A percentile compares a stretch with the other conserved stretches of the same genome.
phyloP scores from a whole-genome alignment of 2,888 invertebrate species.

The Congeria kusceri region DNA sequence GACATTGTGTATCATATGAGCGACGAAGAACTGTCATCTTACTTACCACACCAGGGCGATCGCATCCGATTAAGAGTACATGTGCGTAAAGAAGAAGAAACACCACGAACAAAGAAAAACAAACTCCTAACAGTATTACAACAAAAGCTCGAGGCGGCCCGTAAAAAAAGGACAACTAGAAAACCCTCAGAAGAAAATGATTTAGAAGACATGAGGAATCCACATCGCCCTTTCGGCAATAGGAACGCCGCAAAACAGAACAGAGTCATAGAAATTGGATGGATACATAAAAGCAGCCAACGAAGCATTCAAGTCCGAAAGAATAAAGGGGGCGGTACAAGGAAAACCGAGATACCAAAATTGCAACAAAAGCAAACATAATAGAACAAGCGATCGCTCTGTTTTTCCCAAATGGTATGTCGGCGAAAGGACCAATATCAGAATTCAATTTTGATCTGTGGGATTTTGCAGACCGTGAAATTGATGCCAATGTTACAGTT shows the following conservation, averaged over 20 bases:
- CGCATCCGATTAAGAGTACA: slow-evolving; percentile 11
- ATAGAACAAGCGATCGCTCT: slow-evolving; percentile 9
- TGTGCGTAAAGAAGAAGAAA: slow-evolving; percentile 8
- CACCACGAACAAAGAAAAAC: slow-evolving; percentile 5
- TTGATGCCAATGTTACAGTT: slow-evolving; percentile 20
- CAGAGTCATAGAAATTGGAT: slow-evolving; percentile 31
- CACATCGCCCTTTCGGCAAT: slow-evolving; percentile 24
- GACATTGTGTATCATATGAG: slow-evolving; percentile 22
- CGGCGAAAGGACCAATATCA: neutral
- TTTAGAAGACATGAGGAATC: slow-evolving; percentile 5
- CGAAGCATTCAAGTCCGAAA: slow-evolving; percentile 16
- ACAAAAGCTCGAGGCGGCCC: slow-evolving; percentile 14
- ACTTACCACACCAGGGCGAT: slow-evolving; percentile 21
- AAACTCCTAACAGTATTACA: slow-evolving; percentile 9
- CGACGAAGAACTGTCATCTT: slow-evolving; percentile 10
- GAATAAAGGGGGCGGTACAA: slow-evolving; percentile 23
- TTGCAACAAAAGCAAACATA: slow-evolving; percentile 14
- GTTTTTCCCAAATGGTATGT: slow-evolving; percentile 20
- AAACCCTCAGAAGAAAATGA: neutral
- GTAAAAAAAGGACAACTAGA: slow-evolving; percentile 1
- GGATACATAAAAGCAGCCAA: slow-evolving; percentile 15
- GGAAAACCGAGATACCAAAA: slow-evolving; percentile 13
- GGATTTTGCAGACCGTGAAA: slow-evolving; percentile 25
- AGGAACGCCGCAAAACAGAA: slow-evolving; percentile 9
- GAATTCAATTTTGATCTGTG: slow-evolving; percentile 30